Percentiles rank a stretch among this genome's conserved stretches.
These are phyloP conservation scores for Ceratosolen fusciceps DNA, from an alignment of 1,140 invertebrate genomes.

Conservation along the genomic window DNA sequence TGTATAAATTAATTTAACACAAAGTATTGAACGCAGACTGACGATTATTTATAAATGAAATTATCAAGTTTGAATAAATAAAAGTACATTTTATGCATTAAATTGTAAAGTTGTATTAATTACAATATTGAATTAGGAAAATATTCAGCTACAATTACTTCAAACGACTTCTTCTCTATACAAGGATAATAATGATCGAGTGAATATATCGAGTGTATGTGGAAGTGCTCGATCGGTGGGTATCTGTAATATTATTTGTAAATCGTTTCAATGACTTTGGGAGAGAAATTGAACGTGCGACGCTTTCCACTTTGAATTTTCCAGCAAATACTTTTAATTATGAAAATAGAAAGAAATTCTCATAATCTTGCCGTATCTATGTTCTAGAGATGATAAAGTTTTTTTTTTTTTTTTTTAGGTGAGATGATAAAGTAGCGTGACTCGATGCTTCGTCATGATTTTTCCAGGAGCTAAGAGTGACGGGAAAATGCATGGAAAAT, in stretches of 20 bases:
- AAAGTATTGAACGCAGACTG: neutral
- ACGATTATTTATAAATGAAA: neutral
- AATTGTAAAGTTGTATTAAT: neutral
- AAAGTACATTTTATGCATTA: neutral
- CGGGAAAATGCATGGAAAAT: slow-evolving; percentile 15
- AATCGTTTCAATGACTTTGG: neutral
- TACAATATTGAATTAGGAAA: neutral
- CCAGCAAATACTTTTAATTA: slow-evolving; percentile 22
- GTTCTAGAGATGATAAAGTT: slow-evolving; percentile 23
- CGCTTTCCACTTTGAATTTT: neutral
- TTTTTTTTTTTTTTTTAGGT: too few species aligned
- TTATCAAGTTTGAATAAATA: neutral
- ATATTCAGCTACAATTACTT: neutral
- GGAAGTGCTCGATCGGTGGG: neutral
- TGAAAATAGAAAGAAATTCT: slow-evolving; percentile 36
- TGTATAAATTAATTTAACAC: neutral
- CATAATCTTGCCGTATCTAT: slow-evolving; percentile 24
- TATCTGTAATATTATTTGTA: neutral
- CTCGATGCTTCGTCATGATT: slow-evolving; percentile 37
- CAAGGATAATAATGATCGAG: neutral
- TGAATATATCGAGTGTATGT: neutral
- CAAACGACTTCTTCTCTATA: neutral
- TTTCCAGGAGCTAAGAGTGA: slow-evolving; percentile 18
- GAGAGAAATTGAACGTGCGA: neutral
- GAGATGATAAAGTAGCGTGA: slow-evolving; percentile 33